Base-by-base conservation (phyloP, 1,140 invertebrate species). In the Lucilia sericata region DNA sequence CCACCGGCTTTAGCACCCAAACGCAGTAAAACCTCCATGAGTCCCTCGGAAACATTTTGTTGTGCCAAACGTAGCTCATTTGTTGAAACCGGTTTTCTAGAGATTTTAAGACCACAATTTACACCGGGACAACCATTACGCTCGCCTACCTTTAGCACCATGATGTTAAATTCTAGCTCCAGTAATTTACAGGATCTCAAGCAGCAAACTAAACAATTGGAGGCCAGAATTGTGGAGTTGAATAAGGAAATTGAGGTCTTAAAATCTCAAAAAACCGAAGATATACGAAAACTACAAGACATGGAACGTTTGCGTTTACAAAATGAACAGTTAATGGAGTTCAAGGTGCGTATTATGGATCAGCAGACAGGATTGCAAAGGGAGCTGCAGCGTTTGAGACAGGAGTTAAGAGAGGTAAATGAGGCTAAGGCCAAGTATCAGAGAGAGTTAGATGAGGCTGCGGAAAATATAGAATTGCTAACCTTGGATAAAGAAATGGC, bases 401-500 rank as follows among this genome's bases (percentile, higher is more conserved):
- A 96, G 89, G 98, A 99, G 91, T 94, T 95, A 0, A 94, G 96
- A 84, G 98, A 98, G 86, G 95, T 96, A 0, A 94, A 96, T 83
- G 96, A 97, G 85, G 95, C 95, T 0, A 94, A 95, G 83, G 95
- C 97, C 85, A 91, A 92, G 30, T 96, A 96, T 89, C 95, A 96
- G 60, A 96, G 98, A 80, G 98, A 99, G 91, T 96, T 98, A 91
- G 94, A 96, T 2, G 98, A 99, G 88, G 92, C 98, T 4, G 93
- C 95, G 9, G 98, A 99, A 91, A 97, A 96, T 3, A 94, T 99
- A 0, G 98, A 99, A 93, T 97, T 99, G 94, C 96, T 98, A 0
- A 98, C 98, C 0, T 93, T 99, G 4, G 98, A 99, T 91, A 99
- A 99, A 91, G 98, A 99, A 93, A 99, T 99, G 98, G 98, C 98